Conservation (phyloP, 1,140 invertebrate genomes). For the Neodiprion lecontei region DNA sequence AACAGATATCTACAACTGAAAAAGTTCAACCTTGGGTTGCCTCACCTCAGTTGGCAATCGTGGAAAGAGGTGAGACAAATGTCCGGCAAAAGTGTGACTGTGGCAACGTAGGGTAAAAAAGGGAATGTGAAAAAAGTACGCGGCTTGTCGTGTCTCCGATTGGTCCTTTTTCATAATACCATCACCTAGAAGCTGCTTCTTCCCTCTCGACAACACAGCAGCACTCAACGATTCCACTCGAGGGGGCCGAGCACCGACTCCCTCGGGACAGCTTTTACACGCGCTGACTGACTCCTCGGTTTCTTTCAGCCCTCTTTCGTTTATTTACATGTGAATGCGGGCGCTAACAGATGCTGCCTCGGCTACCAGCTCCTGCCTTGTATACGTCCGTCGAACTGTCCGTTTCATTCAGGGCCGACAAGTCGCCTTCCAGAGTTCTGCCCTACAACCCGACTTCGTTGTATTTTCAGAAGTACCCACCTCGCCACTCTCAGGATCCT, state of each 20-base stretch:
- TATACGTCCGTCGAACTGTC: conserved; percentile 10
- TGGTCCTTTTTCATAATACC: neutral
- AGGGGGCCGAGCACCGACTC: neutral
- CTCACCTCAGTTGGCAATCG: too few species aligned
- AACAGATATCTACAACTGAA: too few species aligned
- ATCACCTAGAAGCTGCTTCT: neutral
- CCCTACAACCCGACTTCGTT: too few species aligned
- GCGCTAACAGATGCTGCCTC: conserved; percentile 55
- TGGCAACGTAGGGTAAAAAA: neutral
- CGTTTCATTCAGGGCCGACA: neutral
- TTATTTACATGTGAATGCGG: conserved; percentile 57
- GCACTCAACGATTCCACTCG: neutral
- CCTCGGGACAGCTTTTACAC: conserved; percentile 11
- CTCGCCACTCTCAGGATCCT: too few species aligned
- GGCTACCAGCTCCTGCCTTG: conserved; percentile 39
- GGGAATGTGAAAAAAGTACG: too few species aligned
- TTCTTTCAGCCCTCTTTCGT: conserved; percentile 27
- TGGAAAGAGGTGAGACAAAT: neutral
- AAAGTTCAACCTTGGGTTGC: too few species aligned
- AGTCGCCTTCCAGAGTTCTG: neutral
- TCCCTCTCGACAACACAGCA: neutral
- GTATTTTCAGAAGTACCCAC: too few species aligned
- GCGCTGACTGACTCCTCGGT: conserved; percentile 25
- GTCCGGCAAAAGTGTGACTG: neutral
- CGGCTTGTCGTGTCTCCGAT: too few species aligned